Conservation (phyloP, 2,113 vertebrate species). For the Lagopus muta region DNA sequence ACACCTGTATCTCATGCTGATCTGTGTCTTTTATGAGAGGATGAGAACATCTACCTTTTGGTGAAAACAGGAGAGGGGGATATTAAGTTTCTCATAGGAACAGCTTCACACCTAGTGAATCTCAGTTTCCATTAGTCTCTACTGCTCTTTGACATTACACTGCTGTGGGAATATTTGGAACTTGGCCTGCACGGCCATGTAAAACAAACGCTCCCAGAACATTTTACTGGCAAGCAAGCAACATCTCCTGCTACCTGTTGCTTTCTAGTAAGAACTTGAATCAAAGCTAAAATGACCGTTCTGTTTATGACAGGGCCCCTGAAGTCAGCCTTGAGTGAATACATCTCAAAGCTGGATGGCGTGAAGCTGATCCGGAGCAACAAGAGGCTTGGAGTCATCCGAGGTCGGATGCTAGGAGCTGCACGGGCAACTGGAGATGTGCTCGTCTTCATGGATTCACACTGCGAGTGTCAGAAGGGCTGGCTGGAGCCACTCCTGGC, state of each 20-base stretch:
- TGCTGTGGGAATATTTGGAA: not conserved
- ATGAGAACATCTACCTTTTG: constrained; percentile 11
- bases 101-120: constrained; percentile 12
- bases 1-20: constrained; percentile 16
- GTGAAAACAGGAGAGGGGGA: constrained; percentile 16
- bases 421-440: constrained; percentile 84
- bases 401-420: constrained; percentile 86
- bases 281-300: not conserved
- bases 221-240: not conserved
- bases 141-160: not conserved
- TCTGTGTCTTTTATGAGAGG: not conserved
- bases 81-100: constrained; percentile 22
- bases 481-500: constrained; percentile 91
- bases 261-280: not conserved
- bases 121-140: constrained; percentile 21
- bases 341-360: constrained; percentile 82
- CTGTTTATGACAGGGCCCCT: constrained; percentile 78
- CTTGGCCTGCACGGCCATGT: not conserved
- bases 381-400: constrained; percentile 82
- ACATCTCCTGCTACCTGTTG: not conserved
- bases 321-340: constrained; percentile 85
- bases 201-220: not conserved
- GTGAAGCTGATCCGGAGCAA: constrained; percentile 89
- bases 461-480: constrained; percentile 87
- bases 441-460: constrained; percentile 91